Conservation (phyloP, 1,140 invertebrate genomes). For the Sitophilus oryzae region DNA sequence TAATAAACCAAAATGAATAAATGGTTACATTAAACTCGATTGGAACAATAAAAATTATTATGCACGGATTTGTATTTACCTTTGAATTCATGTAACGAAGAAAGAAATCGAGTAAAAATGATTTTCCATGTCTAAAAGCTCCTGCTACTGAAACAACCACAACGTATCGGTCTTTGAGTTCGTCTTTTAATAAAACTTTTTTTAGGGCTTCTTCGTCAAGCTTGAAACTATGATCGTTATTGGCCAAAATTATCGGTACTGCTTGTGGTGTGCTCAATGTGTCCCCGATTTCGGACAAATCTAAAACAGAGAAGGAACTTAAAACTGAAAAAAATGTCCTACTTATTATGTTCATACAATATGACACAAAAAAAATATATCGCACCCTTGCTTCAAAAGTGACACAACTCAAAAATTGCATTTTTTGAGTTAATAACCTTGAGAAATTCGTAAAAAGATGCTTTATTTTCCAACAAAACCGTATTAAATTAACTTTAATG, state of each 20-base stretch:
- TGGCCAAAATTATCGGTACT: constrained; percentile 80
- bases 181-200: constrained; percentile 71
- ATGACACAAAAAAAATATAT: too few species aligned
- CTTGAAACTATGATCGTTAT: constrained; percentile 85
- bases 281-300: constrained; percentile 28
- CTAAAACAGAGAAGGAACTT: constrained; percentile 11
- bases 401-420: too few species aligned
- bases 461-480: too few species aligned
- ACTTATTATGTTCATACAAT: too few species aligned
- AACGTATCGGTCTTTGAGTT: constrained; percentile 70
- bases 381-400: too few species aligned
- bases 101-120: constrained; percentile 89
- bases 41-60: constrained; percentile 8
- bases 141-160: constrained; percentile 95
- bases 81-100: constrained; percentile 73
- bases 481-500: too few species aligned
- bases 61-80: constrained; percentile 35
- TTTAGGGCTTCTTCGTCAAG: constrained; percentile 84
- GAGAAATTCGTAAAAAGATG: too few species aligned
- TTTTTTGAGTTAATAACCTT: too few species aligned
- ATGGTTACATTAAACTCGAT: constrained; percentile 7
- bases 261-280: constrained; percentile 46
- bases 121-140: constrained; percentile 96
- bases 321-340: neutral
- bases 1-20: too few species aligned